Evolutionary conservation across 2,797 vertebrate genomes (phyloP).

Genomic region (Acomys russatus): DNA sequence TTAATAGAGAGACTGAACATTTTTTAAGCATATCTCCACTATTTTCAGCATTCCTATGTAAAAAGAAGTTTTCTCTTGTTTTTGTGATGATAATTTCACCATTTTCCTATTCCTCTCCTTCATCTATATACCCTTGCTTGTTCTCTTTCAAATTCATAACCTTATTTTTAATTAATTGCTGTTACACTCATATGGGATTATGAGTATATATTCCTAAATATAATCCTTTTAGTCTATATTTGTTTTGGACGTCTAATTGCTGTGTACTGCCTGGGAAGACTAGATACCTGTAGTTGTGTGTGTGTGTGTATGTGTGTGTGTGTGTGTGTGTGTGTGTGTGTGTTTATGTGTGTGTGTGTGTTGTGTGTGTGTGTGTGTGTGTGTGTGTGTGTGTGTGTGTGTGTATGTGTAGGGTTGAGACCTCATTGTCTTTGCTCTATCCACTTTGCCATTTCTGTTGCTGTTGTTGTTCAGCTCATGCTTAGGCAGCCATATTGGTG

Average conservation of each 20-base stretch:
- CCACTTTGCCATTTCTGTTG: neutral
- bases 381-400: too few relatives aligned
- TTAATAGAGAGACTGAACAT: neutral
- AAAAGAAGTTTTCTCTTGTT: neutral
- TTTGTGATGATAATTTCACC: neutral
- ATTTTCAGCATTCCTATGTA: neutral
- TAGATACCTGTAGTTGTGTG: too few relatives aligned
- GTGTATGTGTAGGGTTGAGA: neutral
- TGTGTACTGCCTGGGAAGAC: neutral
- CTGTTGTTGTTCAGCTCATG: neutral
- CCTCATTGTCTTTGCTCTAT: neutral
- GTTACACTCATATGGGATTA: neutral
- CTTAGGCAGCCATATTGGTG: neutral
- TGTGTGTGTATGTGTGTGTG: neutral
- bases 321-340: neutral
- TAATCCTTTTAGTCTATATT: neutral
- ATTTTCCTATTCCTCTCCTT: neutral
- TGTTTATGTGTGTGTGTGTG: too few relatives aligned
- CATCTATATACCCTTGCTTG: neutral
- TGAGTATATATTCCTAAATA: neutral
- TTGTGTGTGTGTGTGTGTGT: neutral
- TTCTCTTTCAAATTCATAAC: neutral
- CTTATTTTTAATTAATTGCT: neutral
- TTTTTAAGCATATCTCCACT: neutral
- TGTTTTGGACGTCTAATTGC: neutral